Conservation (phyloP, 2,113 vertebrate genomes). For the Dipodomys ordii region DNA sequence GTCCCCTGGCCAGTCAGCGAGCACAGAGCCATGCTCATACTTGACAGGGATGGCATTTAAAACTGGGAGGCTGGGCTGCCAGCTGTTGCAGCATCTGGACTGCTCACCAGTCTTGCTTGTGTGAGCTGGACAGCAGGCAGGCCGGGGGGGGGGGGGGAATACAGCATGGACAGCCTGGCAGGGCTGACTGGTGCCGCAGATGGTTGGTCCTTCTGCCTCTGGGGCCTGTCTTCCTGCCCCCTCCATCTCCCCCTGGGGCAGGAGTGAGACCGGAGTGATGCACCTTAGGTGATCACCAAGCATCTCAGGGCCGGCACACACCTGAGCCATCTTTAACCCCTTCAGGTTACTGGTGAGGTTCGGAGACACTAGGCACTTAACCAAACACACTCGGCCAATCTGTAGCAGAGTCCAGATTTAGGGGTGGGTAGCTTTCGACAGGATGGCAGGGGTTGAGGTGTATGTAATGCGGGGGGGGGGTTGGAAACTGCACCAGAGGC, state of each 20-base stretch:
- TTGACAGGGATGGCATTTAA: slow-evolving; percentile 15
- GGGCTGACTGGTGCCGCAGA: slow-evolving; percentile 25
- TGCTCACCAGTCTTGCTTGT: not conserved
- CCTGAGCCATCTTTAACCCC: not conserved
- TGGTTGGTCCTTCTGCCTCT: slow-evolving; percentile 26
- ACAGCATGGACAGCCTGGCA: slow-evolving; percentile 37
- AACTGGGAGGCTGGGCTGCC: not conserved
- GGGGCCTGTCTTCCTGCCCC: not conserved
- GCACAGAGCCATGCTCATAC: not conserved
- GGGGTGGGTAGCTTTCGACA: not conserved
- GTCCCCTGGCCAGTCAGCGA: not conserved
- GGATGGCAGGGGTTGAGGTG: too few relatives aligned
- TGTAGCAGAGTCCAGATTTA: too few relatives aligned
- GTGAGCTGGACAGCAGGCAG: slow-evolving; percentile 48
- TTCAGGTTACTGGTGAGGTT: not conserved
- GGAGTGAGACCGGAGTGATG: not conserved
- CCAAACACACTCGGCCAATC: not conserved
- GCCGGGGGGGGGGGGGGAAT: slow-evolving; percentile 7
- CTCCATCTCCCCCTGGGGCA: not conserved
- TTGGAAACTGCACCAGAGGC: too few relatives aligned
- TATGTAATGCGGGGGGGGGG: too few relatives aligned
- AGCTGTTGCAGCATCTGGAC: slow-evolving; percentile 72
- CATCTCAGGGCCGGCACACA: not conserved
- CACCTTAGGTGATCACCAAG: not conserved
- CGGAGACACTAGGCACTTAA: not conserved